These are phyloP conservation scores for Formica aserva DNA, from an alignment of 2,888 invertebrate species.

Conservation along the genomic window DNA sequence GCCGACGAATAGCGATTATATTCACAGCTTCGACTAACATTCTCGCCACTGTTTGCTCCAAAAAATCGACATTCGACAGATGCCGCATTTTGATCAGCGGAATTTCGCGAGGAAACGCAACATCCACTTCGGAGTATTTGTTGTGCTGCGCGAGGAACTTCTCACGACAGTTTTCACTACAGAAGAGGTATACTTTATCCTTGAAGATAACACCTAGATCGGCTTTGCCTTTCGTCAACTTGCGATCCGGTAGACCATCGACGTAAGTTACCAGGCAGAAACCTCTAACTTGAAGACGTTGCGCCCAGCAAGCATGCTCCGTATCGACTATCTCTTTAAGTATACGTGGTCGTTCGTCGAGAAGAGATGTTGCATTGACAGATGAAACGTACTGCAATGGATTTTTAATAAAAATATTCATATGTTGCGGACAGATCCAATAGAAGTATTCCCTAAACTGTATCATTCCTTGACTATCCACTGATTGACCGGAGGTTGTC, in stretches of 20 bases:
- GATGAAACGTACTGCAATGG: slow-evolving; percentile 86
- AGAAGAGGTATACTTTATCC: slow-evolving; percentile 88
- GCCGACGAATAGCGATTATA: slow-evolving; percentile 87
- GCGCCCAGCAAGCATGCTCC: slow-evolving; percentile 83
- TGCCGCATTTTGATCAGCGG: slow-evolving; percentile 86
- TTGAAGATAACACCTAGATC: slow-evolving; percentile 86
- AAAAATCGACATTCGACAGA: slow-evolving; percentile 88
- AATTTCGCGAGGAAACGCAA: slow-evolving; percentile 84
- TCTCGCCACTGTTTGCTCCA: slow-evolving; percentile 88
- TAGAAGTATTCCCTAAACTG: slow-evolving; percentile 87
- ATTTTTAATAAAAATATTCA: slow-evolving; percentile 85
- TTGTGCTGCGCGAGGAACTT: slow-evolving; percentile 87
- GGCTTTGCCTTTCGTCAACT: slow-evolving; percentile 85
- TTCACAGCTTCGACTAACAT: slow-evolving; percentile 87
- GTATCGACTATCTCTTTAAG: slow-evolving; percentile 81
- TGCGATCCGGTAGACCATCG: slow-evolving; percentile 86
- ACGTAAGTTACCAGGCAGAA: slow-evolving; percentile 89
- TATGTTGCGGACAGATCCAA: slow-evolving; percentile 88
- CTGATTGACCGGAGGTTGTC: slow-evolving; percentile 85
- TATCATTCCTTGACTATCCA: slow-evolving; percentile 87
- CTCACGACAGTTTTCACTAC: slow-evolving; percentile 86
- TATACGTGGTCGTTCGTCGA: slow-evolving; percentile 86
- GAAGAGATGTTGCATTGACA: slow-evolving; percentile 82
- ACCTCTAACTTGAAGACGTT: slow-evolving; percentile 87
- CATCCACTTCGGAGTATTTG: slow-evolving; percentile 86